These are phyloP conservation scores for Fragum fragum DNA, from an alignment of 2,888 invertebrate genomes.

Conservation along the genomic window DNA sequence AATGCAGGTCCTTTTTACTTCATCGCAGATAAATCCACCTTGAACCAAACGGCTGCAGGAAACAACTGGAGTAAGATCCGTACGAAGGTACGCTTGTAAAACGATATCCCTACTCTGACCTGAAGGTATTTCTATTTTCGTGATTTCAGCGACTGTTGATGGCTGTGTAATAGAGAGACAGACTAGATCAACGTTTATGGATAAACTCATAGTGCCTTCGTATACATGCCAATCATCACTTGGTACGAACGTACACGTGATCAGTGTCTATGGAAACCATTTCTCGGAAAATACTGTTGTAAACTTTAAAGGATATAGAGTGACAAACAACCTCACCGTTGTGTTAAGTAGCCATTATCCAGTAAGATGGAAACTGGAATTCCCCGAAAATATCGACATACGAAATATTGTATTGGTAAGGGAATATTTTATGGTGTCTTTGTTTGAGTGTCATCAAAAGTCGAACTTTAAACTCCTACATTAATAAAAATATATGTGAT, in stretches of 20 bases:
- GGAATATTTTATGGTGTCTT: too few species aligned
- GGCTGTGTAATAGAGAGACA: constrained; percentile 3
- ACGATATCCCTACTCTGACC: too few species aligned
- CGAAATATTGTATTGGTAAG: constrained; percentile 39
- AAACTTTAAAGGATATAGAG: neutral
- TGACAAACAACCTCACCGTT: constrained; percentile 1
- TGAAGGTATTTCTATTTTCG: neutral
- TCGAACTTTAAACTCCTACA: too few species aligned
- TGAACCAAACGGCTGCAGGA: too few species aligned
- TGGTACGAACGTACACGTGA: constrained; percentile 23
- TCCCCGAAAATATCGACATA: neutral
- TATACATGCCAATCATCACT: constrained; percentile 5
- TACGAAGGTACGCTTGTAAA: too few species aligned
- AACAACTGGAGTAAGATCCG: too few species aligned
- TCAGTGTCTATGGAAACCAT: constrained; percentile 58
- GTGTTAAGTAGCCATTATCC: constrained; percentile 53
- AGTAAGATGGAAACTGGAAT: constrained; percentile 41
- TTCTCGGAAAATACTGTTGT: constrained; percentile 36
- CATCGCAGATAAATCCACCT: too few species aligned
- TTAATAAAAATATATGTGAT: too few species aligned
- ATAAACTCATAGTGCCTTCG: neutral
- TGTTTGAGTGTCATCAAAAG: too few species aligned
- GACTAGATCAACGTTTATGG: neutral
- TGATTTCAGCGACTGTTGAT: neutral
- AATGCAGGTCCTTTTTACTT: too few species aligned